Evolutionary conservation across 2,888 invertebrate genomes (phyloP).

Genomic region (Diaprepes abbreviatus): DNA sequence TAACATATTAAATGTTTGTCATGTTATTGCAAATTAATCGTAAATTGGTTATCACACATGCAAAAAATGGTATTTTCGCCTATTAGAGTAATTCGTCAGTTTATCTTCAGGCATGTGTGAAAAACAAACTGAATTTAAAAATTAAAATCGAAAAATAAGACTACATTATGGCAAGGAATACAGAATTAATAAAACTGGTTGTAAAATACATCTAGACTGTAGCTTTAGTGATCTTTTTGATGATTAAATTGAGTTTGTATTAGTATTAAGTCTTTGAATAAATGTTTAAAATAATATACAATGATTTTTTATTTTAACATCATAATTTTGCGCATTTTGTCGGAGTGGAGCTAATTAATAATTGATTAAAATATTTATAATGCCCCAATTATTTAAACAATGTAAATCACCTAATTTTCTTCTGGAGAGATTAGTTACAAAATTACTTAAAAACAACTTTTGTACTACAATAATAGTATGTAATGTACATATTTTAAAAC

Average conservation of each 20-base stretch:
- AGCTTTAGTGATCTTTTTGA: constrained; percentile 16
- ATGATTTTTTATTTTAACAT: no score
- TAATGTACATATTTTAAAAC: no score
- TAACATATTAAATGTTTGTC: no score
- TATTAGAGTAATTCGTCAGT: neutral
- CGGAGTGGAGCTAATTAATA: no score
- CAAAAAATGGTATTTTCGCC: neutral
- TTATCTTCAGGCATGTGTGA: neutral
- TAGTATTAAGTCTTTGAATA: constrained; percentile 26
- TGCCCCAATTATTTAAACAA: no score
- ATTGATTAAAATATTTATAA: no score
- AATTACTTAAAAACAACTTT: no score
- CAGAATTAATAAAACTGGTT: neutral
- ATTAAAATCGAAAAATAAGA: neutral
- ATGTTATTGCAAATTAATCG: neutral
- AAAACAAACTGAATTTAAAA: constrained; percentile 5
- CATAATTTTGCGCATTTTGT: no score
- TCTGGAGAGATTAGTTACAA: no score
- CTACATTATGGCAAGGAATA: neutral
- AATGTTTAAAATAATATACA: constrained; percentile 16
- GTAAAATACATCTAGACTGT: neutral
- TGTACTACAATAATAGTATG: no score
- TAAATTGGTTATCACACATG: neutral
- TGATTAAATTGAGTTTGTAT: constrained; percentile 29
- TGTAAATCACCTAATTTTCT: no score